These are phyloP conservation scores for Nylanderia fulva DNA, from an alignment of 1,140 invertebrate species.

Conservation along the genomic window DNA sequence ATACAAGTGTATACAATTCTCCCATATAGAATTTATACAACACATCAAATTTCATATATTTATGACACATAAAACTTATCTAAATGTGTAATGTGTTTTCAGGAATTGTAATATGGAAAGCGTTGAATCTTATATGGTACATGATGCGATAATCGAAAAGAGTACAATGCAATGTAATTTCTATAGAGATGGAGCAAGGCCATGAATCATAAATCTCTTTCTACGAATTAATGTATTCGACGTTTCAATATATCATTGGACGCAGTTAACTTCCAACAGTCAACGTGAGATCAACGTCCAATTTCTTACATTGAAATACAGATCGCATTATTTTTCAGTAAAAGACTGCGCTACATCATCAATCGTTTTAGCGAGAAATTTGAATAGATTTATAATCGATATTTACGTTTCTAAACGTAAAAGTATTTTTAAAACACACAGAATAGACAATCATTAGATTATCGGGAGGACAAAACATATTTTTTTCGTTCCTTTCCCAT, in stretches of 20 bases:
- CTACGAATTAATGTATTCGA: conserved; percentile 54
- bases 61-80: conserved; percentile 45
- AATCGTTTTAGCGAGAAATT: conserved; percentile 62
- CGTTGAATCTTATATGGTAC: conserved; percentile 18
- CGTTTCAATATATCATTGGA: conserved; percentile 70
- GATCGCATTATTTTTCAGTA: conserved; percentile 59
- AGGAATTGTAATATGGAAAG: conserved; percentile 40
- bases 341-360: conserved; percentile 57
- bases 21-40: conserved; percentile 31
- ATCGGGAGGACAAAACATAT: conserved; percentile 41
- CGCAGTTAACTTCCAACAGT: conserved; percentile 74
- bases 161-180: conserved; percentile 67
- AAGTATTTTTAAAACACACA: conserved; percentile 61
- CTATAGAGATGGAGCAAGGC: conserved; percentile 59
- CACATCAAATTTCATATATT: conserved; percentile 36
- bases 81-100: conserved; percentile 40
- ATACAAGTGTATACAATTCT: conserved; percentile 20
- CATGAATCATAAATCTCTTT: conserved; percentile 55
- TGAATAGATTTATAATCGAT: conserved; percentile 62
- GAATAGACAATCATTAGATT: conserved; percentile 38
- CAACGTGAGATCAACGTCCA: conserved; percentile 76
- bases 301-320: conserved; percentile 71
- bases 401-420: conserved; percentile 18
- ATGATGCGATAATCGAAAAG: conserved; percentile 33
- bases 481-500: background rate